Evolutionary conservation across 1,140 invertebrate genomes (phyloP), one percentile per base, ranked within the genome.

Genomic region (Drosophila parvula): DNA sequence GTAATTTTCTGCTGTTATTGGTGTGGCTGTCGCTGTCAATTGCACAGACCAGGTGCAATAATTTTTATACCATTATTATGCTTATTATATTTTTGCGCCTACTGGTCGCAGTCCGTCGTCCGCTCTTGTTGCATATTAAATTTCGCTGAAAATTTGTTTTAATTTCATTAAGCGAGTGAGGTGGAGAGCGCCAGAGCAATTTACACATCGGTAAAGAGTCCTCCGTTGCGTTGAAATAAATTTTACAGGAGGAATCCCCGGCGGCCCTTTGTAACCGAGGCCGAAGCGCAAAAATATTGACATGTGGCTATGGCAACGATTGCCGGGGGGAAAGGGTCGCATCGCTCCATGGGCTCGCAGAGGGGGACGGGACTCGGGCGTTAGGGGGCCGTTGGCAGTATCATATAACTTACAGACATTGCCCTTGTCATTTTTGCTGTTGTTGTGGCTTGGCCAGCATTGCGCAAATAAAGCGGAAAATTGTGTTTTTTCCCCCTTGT

Each of bases 391-490:
- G 47, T 27, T 32, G 36, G 60, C 58, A 50, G 61, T 79, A 82
- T 79, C 83, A 79, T 55, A 77, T 79, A 79, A 53, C 74, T 64
- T 28, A 55, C 77, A 71, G 69, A 71, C 69, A 79, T 74, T 81
- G 73, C 68, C 69, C 70, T 48, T 80, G 74, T 70, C 60, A 58
- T 61, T 71, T 62, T 32, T 47, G 60, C 22, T 51, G 74, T 56
- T 63, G 57, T 45, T 63, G 61, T 64, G 32, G 73, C 45, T 57
- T 59, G 55, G 62, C 47, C 71, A 53, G 61, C 53, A 43, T 53
- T 78, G 77, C 53, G 65, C 70, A 88, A 88, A 88, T 89, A 88
- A 88, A 88, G 84, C 84, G 78, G 63, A 71, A 89, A 88, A 89
- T 84, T 88, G 73, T 88, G 68, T 74, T 74, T 70, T 83, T 79